Base-by-base conservation (phyloP, 2,888 invertebrate genomes). In the Mylabris sibirica region DNA sequence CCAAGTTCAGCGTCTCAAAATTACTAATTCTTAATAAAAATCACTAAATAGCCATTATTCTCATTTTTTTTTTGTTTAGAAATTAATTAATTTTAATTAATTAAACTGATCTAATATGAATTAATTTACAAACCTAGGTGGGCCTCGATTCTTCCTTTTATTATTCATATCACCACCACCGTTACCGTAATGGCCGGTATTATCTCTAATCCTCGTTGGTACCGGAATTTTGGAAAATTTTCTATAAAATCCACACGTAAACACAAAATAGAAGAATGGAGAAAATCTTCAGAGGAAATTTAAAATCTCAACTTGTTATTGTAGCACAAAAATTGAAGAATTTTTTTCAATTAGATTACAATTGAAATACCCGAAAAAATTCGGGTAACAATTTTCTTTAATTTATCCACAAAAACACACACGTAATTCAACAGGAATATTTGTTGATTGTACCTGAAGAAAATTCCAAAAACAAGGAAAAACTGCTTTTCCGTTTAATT, bases 101-200 rank as follows among this genome's bases (percentile, higher is more conserved):
- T 20, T 20, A 49, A 49, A 9, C 17, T 17, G 49, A 20, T 20
- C 1, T 5, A 20, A 49, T 41, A n/a, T 41, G 49, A 8, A 17
- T 17, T 20, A 49, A 12, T n/a, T n/a, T 72, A 81, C 85, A 86
- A 88, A 92, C 92, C 93, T 92, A 84, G 91, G 89, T 81, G 91
- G 88, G 84, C 91, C 92, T 83, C 94, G 92, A 88, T 90, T 93
- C 89, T 94, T 94, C 87, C 92, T 91, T 88, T 93, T 93, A 86
- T 90, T 93, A 85, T 92, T 94, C 91, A 91, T 92, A 85, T 90
- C 30, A 30, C 30, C 30, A 30, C 30, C 85, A 83, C 86, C 86
- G 84, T 83, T 88, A 89, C 89, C 91, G 91, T 88, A 90, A 90
- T 88, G 90, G 88, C 90, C 90, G 91, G 91, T 91, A 90, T 90